Percentiles rank a stretch among this genome's conserved stretches.
These are phyloP conservation scores for Biston stratarius DNA, from an alignment of 2,888 invertebrate genomes.

Conservation along the genomic window DNA sequence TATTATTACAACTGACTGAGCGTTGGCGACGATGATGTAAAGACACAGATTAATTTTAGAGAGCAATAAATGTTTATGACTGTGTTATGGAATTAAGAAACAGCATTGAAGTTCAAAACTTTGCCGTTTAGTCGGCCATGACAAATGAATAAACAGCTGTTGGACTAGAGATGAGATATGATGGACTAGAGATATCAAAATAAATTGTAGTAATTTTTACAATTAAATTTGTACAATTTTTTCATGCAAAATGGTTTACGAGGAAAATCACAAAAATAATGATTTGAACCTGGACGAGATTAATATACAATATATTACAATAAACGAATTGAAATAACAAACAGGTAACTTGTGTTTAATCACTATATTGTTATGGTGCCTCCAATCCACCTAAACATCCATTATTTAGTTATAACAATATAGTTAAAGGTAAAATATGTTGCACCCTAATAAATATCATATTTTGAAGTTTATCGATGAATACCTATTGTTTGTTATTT, in stretches of 20 bases:
- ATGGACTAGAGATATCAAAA: neutral
- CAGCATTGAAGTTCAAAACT: constrained; percentile 54
- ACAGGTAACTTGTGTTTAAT: constrained; percentile 5
- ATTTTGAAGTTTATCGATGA: constrained; percentile 11
- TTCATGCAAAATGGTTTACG: no score
- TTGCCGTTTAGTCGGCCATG: constrained; percentile 50
- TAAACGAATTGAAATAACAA: no score
- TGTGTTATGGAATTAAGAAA: constrained; percentile 60
- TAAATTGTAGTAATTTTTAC: no score
- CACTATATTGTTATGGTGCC: constrained; percentile 40
- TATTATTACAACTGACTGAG: constrained; percentile 28
- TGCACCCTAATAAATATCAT: constrained; percentile 31
- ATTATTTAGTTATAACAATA: constrained; percentile 39
- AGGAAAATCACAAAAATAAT: no score
- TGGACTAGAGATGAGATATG: constrained; percentile 33
- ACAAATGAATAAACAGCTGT: constrained; percentile 48
- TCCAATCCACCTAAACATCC: constrained; percentile 40
- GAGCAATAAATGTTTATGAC: constrained; percentile 65
- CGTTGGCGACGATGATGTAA: constrained; percentile 60
- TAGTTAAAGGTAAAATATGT: constrained; percentile 31
- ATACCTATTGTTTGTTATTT: neutral
- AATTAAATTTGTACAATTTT: no score
- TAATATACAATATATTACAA: no score
- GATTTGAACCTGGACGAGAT: no score
- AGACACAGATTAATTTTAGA: constrained; percentile 64